Base-by-base conservation (phyloP, 2,113 vertebrate species). In the Oreochromis aureus region DNA sequence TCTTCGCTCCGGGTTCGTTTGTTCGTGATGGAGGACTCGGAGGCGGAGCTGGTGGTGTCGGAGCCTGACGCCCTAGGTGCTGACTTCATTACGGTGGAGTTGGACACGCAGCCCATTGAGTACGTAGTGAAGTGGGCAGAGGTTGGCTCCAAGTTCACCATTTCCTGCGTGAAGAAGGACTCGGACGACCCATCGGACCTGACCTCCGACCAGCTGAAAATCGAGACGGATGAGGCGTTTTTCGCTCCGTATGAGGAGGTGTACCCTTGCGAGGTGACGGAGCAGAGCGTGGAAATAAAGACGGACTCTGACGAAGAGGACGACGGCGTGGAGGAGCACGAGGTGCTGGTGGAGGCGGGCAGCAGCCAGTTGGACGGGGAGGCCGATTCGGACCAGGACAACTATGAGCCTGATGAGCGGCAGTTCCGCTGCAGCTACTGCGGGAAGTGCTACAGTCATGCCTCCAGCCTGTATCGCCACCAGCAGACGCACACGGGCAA, bases 51-150 rank as follows among this genome's bases (percentile, higher is more conserved):
- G 83, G 87, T 87, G 19, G 95, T 95, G 56, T 94, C 95, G 1
- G 96, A 96, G 86, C 88, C 95, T 1, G 96, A 96, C 3, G 93
- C 94, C 6, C 92, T 97, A 61, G 96, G 96, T 0, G 95, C 96
- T 0, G 96, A 97, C 86, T 96, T 96, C 91, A 96, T 97, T 93
- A 96, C 96, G 0, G 96, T 96, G 92, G 96, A 96, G 89, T 80
- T 97, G 54, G 96, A 97, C 94, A 96, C 96, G 10, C 96, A 97
- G 91, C 96, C 96, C 82, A 96, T 96, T 8, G 96, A 97, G 86
- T 97, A 97, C 8, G 96, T 96, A 86, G 96, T 96, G 51, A 96
- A 96, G 92, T 96, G 96, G 96, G 96, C 96, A 0, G 96, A 96
- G 80, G 96, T 95, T 1, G 96, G 96, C 11, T 96, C 96, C 4